Evolutionary conservation across 2,888 invertebrate species (phyloP), one percentile per base, ranked within the genome.

Genomic region (Tachina fera): DNA sequence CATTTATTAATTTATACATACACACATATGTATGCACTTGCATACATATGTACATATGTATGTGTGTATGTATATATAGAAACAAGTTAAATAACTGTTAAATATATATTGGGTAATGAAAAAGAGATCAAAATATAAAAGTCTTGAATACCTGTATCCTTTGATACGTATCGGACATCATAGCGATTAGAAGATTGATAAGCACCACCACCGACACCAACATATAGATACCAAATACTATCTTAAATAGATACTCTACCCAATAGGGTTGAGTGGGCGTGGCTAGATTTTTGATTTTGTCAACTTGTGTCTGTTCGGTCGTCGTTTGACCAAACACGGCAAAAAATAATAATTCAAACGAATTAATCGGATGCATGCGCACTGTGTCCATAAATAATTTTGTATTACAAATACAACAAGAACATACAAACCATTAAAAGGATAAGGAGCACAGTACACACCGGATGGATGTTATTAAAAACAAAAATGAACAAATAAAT

Each of bases 121-220:
- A 56, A 60, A 45, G 11, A 53, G 43, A 72, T 91, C 92, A 93
- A 95, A 93, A 95, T 19, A 47, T 5, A 19, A 63, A 39, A 11
- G 3, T 39, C 19, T 47, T 56, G n/a, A 72, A 43, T 95, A 96
- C 98, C 95, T 99, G 98, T 92, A 99, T 99, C 92, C 98, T 95
- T 93, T 99, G 99, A 93, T 99, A 99, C 86, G 99, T 99, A 95
- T 99, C 99, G 92, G 99, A 98, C 99, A 99, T 99, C 99, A 99
- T 99, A 95, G 99, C 99, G 95, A 99, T 99, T 93, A 99, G 96
- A 89, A 99, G 95, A 94, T 99, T 99, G 94, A 99, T 99, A 90
- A 99, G 96, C 90, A 99, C 99, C 92, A 99, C 98, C 91, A 99
- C 97, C 88, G 99, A 98, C 91, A 99, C 98, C 96, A 99, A 95